Base-by-base conservation (phyloP, 2,113 vertebrate species). In the Poeciliopsis prolifica region DNA sequence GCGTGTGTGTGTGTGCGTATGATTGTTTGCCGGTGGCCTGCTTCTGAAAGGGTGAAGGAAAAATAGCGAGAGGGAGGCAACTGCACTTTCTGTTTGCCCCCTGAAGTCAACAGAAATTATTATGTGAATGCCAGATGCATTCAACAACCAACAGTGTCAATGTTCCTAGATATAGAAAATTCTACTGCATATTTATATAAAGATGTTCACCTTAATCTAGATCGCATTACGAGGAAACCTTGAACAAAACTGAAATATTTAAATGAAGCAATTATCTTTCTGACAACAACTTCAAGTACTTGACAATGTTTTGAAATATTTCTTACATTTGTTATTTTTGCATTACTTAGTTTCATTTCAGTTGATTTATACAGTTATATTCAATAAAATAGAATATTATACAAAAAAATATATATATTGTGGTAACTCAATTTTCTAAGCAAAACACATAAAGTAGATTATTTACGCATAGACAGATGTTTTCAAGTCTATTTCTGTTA, bases 81-180 rank as follows among this genome's bases (percentile, higher is more conserved):
- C 68, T 74, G 72, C 42, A 31, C 78, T 79, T 70, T 81, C 30
- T 31, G 81, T 82, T 78, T 35, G 48, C 58, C 42, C 77, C 68
- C 66, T 75, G 22, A 77, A 78, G 72, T 72, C 37, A 2, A 80
- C 79, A 62, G 35, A 70, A 85, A 83, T 75, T 68, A 88, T 87
- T 87, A 72, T 85, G 65, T 74, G 74, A 75, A 60, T 61, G 68
- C 37, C 51, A 74, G n/a, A 72, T 72, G 61, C 65, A 40, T 66
- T 65, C 13, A 72, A 70, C 64, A 48, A 29, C 26, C 68, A 69
- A 28, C 26, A 40, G 54, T 24, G 62, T 29, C 61, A 31, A 33
- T 42, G 9, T 54, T 83, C 71, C 65, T 26, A 78, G 62, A 84
- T 15, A 71, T 67, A 54, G 31, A 73, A 5, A 61, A 3, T n/a